These are phyloP conservation scores for Epizoanthus fatuus DNA, from an alignment of 92 coral and sea anemone genomes.

Conservation along the genomic window DNA sequence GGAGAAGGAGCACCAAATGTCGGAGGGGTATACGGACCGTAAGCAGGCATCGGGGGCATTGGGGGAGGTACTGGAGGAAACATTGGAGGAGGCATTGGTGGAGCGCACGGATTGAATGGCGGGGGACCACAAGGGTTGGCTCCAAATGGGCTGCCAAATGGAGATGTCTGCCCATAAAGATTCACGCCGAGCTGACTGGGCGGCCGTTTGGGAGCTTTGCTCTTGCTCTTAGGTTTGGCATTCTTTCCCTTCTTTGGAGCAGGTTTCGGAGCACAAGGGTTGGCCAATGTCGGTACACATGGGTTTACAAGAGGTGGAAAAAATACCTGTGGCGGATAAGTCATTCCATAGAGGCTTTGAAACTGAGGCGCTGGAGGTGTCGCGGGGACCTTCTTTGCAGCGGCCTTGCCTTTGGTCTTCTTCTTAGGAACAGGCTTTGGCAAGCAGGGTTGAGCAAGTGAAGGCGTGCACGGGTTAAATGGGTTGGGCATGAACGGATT, in stretches of 20 bases:
- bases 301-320: conserved; percentile 33
- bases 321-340: conserved; percentile 21
- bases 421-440: not conserved
- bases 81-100: conserved; percentile 34
- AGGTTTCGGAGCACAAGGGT: conserved; percentile 71
- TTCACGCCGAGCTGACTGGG: conserved; percentile 9
- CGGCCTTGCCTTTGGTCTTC: conserved; percentile 20
- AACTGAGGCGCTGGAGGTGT: conserved; percentile 44
- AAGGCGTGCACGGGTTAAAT: conserved; percentile 53
- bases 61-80: conserved; percentile 5
- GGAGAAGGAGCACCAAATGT: conserved; percentile 23
- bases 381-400: conserved; percentile 14
- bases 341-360: conserved; percentile 34
- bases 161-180: conserved; percentile 15
- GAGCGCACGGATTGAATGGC: conserved; percentile 73
- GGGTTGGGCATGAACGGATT: conserved; percentile 47
- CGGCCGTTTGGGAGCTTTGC: conserved; percentile 30
- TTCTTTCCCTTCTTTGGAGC: conserved; percentile 32
- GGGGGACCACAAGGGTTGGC: conserved; percentile 70
- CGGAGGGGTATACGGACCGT: conserved; percentile 21
- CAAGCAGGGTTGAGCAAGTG: not conserved
- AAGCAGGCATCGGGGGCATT: conserved; percentile 26
- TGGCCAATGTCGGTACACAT: conserved; percentile 63
- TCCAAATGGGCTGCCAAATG: conserved; percentile 47
- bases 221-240: conserved; percentile 39